phyloP scores from a whole-genome alignment of 92 coral and sea anemone genomes.

The Nematostella vectensis region DNA sequence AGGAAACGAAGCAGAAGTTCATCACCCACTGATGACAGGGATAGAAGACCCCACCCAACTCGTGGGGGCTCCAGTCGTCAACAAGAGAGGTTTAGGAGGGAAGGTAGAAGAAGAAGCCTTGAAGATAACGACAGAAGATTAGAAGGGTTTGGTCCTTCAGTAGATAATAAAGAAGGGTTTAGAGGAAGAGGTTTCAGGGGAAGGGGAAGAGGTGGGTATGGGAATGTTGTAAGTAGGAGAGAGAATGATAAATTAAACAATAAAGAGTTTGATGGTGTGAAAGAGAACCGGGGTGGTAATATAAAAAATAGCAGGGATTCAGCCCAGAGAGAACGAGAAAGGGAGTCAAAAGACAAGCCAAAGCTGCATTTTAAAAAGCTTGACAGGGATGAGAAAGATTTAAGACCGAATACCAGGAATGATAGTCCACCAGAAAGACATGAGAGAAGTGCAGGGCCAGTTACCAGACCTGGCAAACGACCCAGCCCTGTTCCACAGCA shows the following conservation, averaged over 20 bases:
- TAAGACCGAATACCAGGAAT: neutral
- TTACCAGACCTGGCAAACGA: neutral
- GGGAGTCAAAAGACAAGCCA: neutral
- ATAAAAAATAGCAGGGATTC: conserved; percentile 1
- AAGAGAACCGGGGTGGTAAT: conserved; percentile 8
- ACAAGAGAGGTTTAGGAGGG: neutral
- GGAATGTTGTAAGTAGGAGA: conserved; percentile 5
- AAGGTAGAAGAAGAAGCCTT: conserved; percentile 11
- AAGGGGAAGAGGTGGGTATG: conserved; percentile 21
- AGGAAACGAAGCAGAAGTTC: conserved; percentile 30
- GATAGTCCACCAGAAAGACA: conserved; percentile 2
- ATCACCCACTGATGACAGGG: conserved; percentile 17
- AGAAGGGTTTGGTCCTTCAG: conserved; percentile 1
- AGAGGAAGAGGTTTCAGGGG: conserved; percentile 31
- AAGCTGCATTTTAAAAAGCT: neutral
- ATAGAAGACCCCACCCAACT: neutral
- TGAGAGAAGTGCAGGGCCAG: neutral
- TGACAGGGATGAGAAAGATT: neutral
- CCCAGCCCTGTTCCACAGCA: neutral
- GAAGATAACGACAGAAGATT: conserved; percentile 3
- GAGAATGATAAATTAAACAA: conserved; percentile 13
- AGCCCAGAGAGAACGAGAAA: neutral
- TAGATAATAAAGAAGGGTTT: conserved; percentile 5
- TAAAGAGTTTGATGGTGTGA: conserved; percentile 9
- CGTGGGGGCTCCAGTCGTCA: neutral